Percentiles rank a stretch among this genome's conserved stretches.
Conservation (phyloP, 2,797 vertebrate genomes). For the Gymnodraco acuticeps region DNA sequence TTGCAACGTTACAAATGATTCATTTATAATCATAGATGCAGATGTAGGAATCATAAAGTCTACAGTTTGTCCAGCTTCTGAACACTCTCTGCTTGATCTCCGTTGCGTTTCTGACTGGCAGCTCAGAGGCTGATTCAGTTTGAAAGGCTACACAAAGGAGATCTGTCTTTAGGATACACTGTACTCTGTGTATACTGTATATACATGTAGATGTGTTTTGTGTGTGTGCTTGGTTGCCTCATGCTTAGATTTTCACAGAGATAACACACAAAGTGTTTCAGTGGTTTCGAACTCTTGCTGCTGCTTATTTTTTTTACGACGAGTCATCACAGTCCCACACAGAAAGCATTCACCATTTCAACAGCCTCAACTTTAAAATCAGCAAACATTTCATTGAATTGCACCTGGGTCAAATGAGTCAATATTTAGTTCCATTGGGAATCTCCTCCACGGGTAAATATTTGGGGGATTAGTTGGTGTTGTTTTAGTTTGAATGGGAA, state of each 20-base stretch:
- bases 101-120: conserved; percentile 10
- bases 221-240: conserved; percentile 20
- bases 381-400: conserved; percentile 65
- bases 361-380: conserved; percentile 28
- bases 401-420: conserved; percentile 49
- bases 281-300: neutral
- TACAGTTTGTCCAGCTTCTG: conserved; percentile 8
- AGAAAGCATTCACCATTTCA: conserved; percentile 40
- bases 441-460: conserved; percentile 64
- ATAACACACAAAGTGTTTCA: conserved; percentile 49
- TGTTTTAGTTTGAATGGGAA: conserved; percentile 71
- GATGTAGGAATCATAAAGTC: neutral
- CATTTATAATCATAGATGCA: neutral
- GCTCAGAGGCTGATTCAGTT: conserved; percentile 42
- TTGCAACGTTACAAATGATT: neutral
- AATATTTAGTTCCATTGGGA: conserved; percentile 64
- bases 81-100: neutral
- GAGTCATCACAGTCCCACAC: conserved; percentile 37
- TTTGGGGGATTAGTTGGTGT: conserved; percentile 63
- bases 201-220: conserved; percentile 29
- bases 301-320: conserved; percentile 47
- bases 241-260: conserved; percentile 40
- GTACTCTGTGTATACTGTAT: conserved; percentile 52
- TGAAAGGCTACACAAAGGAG: conserved; percentile 62
- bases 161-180: conserved; percentile 54